Evolutionary conservation across 2,888 invertebrate genomes (phyloP).

Genomic region (Thymelicus sylvestris): DNA sequence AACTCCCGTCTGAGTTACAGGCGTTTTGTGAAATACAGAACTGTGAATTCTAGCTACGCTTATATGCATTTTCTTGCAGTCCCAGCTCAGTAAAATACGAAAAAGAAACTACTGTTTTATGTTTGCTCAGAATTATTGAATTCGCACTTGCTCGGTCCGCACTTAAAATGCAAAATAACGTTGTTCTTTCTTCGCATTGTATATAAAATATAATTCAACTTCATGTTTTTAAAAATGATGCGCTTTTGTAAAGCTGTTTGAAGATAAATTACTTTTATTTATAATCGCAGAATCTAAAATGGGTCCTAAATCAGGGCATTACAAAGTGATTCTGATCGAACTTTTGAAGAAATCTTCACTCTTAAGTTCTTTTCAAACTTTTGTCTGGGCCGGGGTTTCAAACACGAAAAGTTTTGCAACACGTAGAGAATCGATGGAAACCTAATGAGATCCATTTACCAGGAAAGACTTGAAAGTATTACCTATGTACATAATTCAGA

Average conservation of each 20-base stretch:
- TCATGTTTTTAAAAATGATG: conserved; percentile 1
- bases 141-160: conserved; percentile 33
- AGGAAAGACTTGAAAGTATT: conserved; percentile 34
- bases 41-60: conserved; percentile 31
- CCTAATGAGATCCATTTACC: conserved; percentile 39
- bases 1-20: conserved; percentile 40
- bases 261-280: not conserved
- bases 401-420: conserved; percentile 34
- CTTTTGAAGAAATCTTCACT: conserved; percentile 16
- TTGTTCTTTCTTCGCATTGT: conserved; percentile 21
- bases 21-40: conserved; percentile 38
- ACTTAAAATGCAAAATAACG: conserved; percentile 19
- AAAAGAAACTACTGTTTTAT: conserved; percentile 34
- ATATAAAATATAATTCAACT: not conserved
- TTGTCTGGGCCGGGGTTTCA: conserved; percentile 22
- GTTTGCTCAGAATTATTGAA: conserved; percentile 39
- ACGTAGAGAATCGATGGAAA: conserved; percentile 32
- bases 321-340: conserved; percentile 10
- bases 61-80: conserved; percentile 38
- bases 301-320: conserved; percentile 8
- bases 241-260: not conserved
- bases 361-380: conserved; percentile 25
- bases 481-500: conserved; percentile 24
- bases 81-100: conserved; percentile 31
- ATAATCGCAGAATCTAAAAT: conserved; percentile 5